Evolutionary conservation across 2,888 invertebrate genomes (phyloP).

Genomic region (Lordiphosa andalusiaca): DNA sequence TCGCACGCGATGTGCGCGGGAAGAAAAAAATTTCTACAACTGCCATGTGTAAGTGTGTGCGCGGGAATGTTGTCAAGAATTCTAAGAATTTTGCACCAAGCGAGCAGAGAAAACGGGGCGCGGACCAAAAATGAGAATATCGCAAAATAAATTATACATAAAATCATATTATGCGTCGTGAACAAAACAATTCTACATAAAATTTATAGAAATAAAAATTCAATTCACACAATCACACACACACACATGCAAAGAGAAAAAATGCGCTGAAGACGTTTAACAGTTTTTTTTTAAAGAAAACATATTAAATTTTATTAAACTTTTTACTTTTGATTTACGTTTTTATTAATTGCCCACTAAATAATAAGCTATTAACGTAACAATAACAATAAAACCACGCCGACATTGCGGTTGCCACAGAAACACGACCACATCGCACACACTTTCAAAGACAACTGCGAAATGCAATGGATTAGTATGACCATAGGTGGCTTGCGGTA

Average conservation of each 20-base stretch:
- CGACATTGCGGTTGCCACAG: slow-evolving; percentile 36
- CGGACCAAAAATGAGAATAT: slow-evolving; percentile 30
- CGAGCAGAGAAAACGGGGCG: slow-evolving; percentile 28
- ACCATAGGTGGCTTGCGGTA: slow-evolving; percentile 16
- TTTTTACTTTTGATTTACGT: background rate
- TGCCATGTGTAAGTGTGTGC: slow-evolving; percentile 20
- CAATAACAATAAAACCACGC: slow-evolving; percentile 29
- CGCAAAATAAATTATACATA: slow-evolving; percentile 18
- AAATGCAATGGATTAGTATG: slow-evolving; percentile 6
- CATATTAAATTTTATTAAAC: background rate
- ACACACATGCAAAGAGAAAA: background rate
- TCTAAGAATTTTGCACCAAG: slow-evolving; percentile 71
- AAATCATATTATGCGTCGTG: slow-evolving; percentile 12
- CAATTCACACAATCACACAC: slow-evolving; percentile 11
- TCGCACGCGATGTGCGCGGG: slow-evolving; percentile 11
- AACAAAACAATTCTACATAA: background rate
- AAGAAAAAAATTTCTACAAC: slow-evolving; percentile 7
- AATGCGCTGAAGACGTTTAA: slow-evolving; percentile 1
- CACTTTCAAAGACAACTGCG: slow-evolving; percentile 49
- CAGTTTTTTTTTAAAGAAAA: background rate
- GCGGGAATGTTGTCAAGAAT: slow-evolving; percentile 76
- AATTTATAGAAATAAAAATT: slow-evolving; percentile 1
- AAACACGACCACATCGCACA: slow-evolving; percentile 64
- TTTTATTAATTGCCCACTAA: slow-evolving; percentile 10
- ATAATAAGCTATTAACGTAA: slow-evolving; percentile 8